A percentile compares a stretch with the other conserved stretches of the same genome.
Conservation (phyloP, 1,140 invertebrate genomes). For the Zaprionus davidi region DNA sequence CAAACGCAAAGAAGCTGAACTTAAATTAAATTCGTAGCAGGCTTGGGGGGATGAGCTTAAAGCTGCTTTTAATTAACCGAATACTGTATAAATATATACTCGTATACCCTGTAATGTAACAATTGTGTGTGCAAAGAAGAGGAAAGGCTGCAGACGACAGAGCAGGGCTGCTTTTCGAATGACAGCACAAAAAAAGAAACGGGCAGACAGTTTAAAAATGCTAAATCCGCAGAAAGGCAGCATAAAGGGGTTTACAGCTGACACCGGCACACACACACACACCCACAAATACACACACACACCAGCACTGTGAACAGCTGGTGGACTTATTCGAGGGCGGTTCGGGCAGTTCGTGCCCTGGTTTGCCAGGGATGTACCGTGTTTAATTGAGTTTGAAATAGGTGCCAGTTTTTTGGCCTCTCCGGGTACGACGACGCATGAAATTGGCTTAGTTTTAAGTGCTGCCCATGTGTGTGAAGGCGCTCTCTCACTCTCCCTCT, state of each 20-base stretch:
- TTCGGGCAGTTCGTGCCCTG: neutral
- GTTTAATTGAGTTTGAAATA: conserved; percentile 83
- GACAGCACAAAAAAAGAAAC: conserved; percentile 2
- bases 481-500: neutral
- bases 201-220: conserved; percentile 19
- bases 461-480: conserved; percentile 14
- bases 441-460: conserved; percentile 76
- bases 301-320: conserved; percentile 13
- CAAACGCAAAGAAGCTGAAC: neutral
- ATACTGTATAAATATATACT: neutral
- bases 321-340: neutral
- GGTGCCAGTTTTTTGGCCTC: conserved; percentile 58
- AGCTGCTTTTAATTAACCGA: conserved; percentile 1
- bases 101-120: neutral
- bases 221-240: conserved; percentile 32
- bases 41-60: neutral
- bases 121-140: neutral
- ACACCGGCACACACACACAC: neutral
- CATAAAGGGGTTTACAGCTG: conserved; percentile 30
- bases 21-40: neutral
- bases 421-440: conserved; percentile 39
- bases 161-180: neutral
- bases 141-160: neutral
- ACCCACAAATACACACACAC: neutral
- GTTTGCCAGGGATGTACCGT: conserved; percentile 50